A percentile compares a stretch with the other conserved stretches of the same genome.
Conservation (phyloP, 2,888 invertebrate genomes). For the Acheta domesticus region DNA sequence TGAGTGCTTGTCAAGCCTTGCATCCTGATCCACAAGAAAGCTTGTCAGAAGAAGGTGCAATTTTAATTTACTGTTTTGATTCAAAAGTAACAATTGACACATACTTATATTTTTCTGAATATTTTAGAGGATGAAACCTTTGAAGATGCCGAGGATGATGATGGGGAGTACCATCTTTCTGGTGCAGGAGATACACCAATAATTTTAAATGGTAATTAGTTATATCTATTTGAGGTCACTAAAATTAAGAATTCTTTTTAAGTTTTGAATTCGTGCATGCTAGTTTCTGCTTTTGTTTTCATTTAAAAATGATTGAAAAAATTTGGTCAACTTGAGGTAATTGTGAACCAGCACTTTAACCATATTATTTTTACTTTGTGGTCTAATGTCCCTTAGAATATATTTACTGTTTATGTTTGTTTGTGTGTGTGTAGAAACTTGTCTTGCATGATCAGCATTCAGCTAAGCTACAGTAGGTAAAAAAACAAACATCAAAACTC, state of each 20-base stretch:
- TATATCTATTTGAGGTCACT: neutral
- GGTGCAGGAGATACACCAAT: conserved; percentile 34
- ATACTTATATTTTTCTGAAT: neutral
- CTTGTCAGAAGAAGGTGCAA: conserved; percentile 48
- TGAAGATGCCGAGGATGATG: conserved; percentile 40
- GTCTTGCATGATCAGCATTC: too few species aligned
- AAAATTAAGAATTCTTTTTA: neutral
- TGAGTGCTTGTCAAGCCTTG: conserved; percentile 72
- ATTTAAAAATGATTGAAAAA: neutral
- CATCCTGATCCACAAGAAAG: conserved; percentile 74
- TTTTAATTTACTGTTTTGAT: neutral
- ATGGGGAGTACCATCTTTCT: conserved; percentile 34
- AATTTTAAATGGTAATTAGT: conserved; percentile 21
- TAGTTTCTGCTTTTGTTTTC: neutral
- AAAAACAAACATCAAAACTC: too few species aligned
- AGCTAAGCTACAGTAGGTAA: too few species aligned
- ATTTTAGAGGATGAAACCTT: conserved; percentile 35
- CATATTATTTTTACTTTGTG: too few species aligned
- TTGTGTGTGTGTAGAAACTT: too few species aligned
- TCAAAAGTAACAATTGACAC: neutral
- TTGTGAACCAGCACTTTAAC: too few species aligned
- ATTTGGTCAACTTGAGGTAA: too few species aligned
- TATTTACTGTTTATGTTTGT: too few species aligned
- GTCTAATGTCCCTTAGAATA: too few species aligned
- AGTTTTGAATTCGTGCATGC: neutral